Percentiles rank a stretch among this genome's conserved stretches.
phyloP scores from a whole-genome alignment of 2,113 vertebrate genomes.

The Triplophysa siluroides region DNA sequence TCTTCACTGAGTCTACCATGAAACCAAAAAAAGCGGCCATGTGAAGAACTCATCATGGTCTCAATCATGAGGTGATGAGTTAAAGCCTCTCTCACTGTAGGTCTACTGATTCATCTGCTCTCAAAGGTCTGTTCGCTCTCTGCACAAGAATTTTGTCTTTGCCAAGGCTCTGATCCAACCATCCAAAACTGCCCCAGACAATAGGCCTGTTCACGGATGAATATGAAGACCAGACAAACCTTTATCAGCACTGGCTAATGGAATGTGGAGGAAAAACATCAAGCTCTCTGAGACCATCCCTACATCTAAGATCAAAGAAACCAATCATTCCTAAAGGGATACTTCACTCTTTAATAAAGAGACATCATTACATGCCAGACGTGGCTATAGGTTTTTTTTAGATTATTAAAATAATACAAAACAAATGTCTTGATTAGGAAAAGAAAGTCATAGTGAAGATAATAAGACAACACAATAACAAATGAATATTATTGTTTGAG shows the following conservation, averaged over 20 bases:
- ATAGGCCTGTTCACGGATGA: slow-evolving; percentile 60
- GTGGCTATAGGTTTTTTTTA: too few relatives aligned
- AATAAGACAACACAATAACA: too few relatives aligned
- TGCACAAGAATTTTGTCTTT: slow-evolving; percentile 61
- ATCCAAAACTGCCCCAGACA: slow-evolving; percentile 56
- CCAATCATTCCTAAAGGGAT: too few relatives aligned
- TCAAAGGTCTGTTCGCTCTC: slow-evolving; percentile 55
- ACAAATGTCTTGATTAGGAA: too few relatives aligned
- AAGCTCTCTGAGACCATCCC: slow-evolving; percentile 46
- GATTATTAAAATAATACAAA: too few relatives aligned
- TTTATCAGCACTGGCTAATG: slow-evolving; percentile 53
- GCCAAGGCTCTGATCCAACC: slow-evolving; percentile 51
- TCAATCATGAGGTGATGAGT: slow-evolving; percentile 45
- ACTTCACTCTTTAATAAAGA: too few relatives aligned
- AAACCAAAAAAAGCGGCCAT: not conserved
- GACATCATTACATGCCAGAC: too few relatives aligned
- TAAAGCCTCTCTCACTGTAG: slow-evolving; percentile 38
- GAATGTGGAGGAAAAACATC: slow-evolving; percentile 46
- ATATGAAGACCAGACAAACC: slow-evolving; percentile 1
- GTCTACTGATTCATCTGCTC: slow-evolving; percentile 47
- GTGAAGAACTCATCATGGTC: not conserved
- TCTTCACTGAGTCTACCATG: not conserved
- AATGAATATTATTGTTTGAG: too few relatives aligned
- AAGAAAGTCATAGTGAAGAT: too few relatives aligned
- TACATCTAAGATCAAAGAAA: slow-evolving; percentile 55